These are phyloP conservation scores for Metallyticus violacea DNA, from an alignment of 2,888 invertebrate genomes.

Conservation along the genomic window DNA sequence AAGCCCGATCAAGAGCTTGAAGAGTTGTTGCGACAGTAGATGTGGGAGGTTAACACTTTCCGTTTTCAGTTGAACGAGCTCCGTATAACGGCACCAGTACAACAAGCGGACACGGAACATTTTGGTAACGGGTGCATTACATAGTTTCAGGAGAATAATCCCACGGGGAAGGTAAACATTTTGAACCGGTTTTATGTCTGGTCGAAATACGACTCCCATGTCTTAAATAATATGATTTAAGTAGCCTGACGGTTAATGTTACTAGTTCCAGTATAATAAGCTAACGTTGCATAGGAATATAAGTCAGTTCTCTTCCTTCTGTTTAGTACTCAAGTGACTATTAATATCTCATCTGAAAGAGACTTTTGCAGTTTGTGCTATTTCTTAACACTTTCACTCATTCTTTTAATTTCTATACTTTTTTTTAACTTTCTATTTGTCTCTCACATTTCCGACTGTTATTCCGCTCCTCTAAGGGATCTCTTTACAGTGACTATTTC, in stretches of 20 bases:
- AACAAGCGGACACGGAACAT: not conserved
- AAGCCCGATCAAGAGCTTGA: too few relatives aligned
- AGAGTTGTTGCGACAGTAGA: too few relatives aligned
- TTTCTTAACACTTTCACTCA: too few relatives aligned
- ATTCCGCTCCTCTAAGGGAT: too few relatives aligned
- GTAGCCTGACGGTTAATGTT: not conserved
- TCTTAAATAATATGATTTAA: not conserved
- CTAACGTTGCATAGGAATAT: not conserved
- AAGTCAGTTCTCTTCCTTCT: not conserved
- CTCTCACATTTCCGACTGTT: too few relatives aligned
- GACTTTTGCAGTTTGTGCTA: too few relatives aligned
- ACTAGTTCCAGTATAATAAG: not conserved
- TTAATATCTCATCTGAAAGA: not conserved
- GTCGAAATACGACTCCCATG: not conserved
- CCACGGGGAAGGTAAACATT: not conserved
- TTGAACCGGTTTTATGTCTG: not conserved
- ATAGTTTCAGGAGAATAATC: not conserved
- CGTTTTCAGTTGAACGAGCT: too few relatives aligned
- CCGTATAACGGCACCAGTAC: too few relatives aligned
- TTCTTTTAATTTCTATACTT: too few relatives aligned
- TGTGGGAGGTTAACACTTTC: too few relatives aligned
- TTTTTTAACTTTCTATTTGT: too few relatives aligned
- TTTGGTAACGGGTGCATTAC: not conserved
- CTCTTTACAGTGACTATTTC: too few relatives aligned
- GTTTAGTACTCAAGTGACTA: not conserved